Conservation (phyloP, 2,888 invertebrate species). For the Resseliella maxima region DNA sequence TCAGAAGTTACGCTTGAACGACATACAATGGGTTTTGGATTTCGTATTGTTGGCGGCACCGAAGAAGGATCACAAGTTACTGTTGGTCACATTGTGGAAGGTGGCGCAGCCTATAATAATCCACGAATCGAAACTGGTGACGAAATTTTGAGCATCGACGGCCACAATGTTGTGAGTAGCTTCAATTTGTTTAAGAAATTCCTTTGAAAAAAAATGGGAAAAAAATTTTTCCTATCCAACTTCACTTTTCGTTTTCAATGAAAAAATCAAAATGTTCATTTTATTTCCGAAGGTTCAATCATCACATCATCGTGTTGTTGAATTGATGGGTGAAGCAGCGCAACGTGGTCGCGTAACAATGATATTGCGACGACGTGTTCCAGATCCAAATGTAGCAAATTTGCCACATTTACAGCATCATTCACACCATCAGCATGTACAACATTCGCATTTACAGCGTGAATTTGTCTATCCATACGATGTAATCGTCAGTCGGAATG, state of each 20-base stretch:
- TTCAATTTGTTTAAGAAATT: background rate
- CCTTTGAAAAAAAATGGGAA: background rate
- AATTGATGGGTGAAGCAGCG: slow-evolving; percentile 90
- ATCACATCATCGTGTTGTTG: slow-evolving; percentile 93
- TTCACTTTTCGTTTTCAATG: too few relatives aligned
- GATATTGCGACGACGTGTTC: slow-evolving; percentile 73
- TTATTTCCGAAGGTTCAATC: slow-evolving; percentile 72
- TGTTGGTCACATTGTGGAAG: slow-evolving; percentile 96
- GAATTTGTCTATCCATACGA: slow-evolving; percentile 77
- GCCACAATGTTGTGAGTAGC: slow-evolving; percentile 75
- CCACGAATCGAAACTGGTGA: slow-evolving; percentile 92
- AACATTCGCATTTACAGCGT: slow-evolving; percentile 63
- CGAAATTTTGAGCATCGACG: slow-evolving; percentile 94
- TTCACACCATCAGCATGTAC: slow-evolving; percentile 61
- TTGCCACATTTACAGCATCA: slow-evolving; percentile 60
- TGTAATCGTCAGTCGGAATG: slow-evolving; percentile 88
- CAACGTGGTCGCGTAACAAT: slow-evolving; percentile 87
- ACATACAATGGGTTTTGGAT: slow-evolving; percentile 96
- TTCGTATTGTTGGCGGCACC: slow-evolving; percentile 96
- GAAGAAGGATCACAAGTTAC: slow-evolving; percentile 97
- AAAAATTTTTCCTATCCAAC: background rate
- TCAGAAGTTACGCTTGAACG: slow-evolving; percentile 79
- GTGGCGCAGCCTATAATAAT: slow-evolving; percentile 93
- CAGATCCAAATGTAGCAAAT: slow-evolving; percentile 57
- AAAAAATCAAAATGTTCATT: slow-evolving; percentile 56